Percentiles rank a stretch among this genome's conserved stretches.
These are phyloP conservation scores for Anomalospiza imberbis DNA, from an alignment of 2,797 vertebrate species.

Conservation along the genomic window DNA sequence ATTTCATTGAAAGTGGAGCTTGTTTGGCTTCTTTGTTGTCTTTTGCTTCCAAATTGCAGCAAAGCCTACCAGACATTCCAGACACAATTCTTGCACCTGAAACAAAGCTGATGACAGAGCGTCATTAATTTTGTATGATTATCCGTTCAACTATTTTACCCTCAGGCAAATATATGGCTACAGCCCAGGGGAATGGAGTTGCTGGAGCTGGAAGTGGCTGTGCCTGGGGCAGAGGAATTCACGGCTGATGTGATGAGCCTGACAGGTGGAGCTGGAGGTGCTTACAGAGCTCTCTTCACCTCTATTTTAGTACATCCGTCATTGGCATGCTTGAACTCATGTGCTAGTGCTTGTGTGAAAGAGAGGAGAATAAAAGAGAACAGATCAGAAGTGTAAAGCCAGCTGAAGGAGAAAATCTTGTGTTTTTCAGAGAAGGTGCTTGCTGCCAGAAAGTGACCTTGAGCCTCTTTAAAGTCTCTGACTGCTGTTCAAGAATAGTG, in stretches of 20 bases:
- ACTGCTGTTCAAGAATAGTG: background rate
- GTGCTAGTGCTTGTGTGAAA: background rate
- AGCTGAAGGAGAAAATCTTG: background rate
- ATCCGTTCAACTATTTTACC: background rate
- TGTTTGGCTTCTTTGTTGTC: background rate
- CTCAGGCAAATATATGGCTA: background rate
- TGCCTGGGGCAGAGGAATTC: background rate
- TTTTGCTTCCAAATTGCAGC: background rate
- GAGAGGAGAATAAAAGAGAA: background rate
- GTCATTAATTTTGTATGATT: conserved; percentile 11
- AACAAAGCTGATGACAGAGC: background rate
- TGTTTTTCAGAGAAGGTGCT: background rate
- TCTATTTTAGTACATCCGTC: conserved; percentile 8
- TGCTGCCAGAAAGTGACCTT: background rate
- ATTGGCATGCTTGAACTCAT: background rate
- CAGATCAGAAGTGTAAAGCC: background rate
- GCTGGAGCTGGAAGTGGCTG: background rate
- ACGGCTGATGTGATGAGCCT: background rate
- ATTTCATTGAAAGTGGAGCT: background rate
- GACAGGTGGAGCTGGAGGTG: background rate
- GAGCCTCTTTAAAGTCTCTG: background rate
- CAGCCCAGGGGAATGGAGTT: background rate
- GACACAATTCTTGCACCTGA: background rate
- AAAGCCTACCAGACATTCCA: background rate
- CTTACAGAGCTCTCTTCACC: conserved; percentile 4